Percentiles rank a stretch among this genome's conserved stretches.
Evolutionary conservation across 2,888 invertebrate genomes (phyloP).

Genomic region (Steinernema hermaphroditum): DNA sequence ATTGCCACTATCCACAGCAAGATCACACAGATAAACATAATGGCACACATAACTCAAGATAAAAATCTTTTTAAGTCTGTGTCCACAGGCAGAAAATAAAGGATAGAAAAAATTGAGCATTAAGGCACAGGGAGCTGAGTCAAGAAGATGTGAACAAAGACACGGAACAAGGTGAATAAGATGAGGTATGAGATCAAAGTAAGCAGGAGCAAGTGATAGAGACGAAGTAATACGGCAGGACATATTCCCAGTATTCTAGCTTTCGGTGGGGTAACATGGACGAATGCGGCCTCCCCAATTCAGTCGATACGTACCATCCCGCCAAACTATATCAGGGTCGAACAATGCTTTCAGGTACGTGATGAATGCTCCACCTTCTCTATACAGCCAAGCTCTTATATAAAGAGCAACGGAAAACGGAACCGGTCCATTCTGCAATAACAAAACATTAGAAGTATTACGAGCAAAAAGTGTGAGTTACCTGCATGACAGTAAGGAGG

Average conservation of each 20-base stretch:
- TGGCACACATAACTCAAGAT: background rate
- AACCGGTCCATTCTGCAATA: slow-evolving; percentile 72
- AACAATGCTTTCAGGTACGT: slow-evolving; percentile 83
- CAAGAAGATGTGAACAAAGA: background rate
- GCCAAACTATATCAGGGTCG: slow-evolving; percentile 88
- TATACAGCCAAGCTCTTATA: slow-evolving; percentile 88
- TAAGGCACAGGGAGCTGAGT: slow-evolving; percentile 25
- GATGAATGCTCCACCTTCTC: slow-evolving; percentile 83
- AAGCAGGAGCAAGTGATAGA: too few relatives aligned
- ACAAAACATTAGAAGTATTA: background rate
- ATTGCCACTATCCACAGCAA: too few relatives aligned
- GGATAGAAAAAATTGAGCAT: slow-evolving; percentile 15
- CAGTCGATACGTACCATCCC: slow-evolving; percentile 81
- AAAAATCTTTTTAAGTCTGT: too few relatives aligned
- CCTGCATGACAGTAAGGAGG: slow-evolving; percentile 83
- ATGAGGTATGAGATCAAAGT: slow-evolving; percentile 8
- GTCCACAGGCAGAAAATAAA: background rate
- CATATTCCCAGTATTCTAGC: too few relatives aligned
- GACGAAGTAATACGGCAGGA: too few relatives aligned
- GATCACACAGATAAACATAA: background rate
- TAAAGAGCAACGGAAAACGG: slow-evolving; percentile 94
- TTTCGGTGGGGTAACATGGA: background rate
- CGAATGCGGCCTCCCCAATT: slow-evolving; percentile 82
- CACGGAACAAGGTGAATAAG: background rate
- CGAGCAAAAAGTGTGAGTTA: slow-evolving; percentile 59